Conservation (phyloP, 2,113 vertebrate genomes). For the Takifugu bimaculatus region DNA sequence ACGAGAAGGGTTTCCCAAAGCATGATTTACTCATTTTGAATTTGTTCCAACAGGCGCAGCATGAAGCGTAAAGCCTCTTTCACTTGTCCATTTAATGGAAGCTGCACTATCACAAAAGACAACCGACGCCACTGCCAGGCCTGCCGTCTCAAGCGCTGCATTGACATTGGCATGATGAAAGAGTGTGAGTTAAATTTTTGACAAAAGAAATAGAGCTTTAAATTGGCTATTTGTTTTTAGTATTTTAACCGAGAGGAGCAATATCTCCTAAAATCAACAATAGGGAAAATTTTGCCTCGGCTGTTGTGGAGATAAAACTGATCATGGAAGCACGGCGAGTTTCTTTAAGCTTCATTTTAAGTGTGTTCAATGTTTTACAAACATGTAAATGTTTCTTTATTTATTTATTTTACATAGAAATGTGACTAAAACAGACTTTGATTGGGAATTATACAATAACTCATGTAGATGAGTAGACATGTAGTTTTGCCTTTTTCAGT, state of each 20-base stretch:
- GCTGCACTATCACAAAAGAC: slow-evolving; percentile 96
- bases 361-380: no score
- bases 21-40: not conserved
- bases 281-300: no score
- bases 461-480: no score
- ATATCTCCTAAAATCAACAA: no score
- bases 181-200: slow-evolving; percentile 84
- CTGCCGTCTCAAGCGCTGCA: slow-evolving; percentile 90
- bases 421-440: no score
- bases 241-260: not conserved
- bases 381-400: no score
- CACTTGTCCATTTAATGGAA: slow-evolving; percentile 90
- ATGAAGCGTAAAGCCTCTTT: slow-evolving; percentile 96
- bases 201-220: not conserved
- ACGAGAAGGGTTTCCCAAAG: not conserved
- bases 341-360: no score
- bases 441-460: no score
- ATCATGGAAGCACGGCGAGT: no score
- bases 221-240: not conserved
- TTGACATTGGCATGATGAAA: slow-evolving; percentile 99
- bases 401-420: no score
- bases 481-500: no score
- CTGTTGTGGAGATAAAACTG: no score
- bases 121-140: slow-evolving; percentile 97
- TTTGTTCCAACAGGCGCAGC: slow-evolving; percentile 78